Evolutionary conservation across 92 coral and sea anemone genomes (phyloP).

Genomic region (Montipora capitata): DNA sequence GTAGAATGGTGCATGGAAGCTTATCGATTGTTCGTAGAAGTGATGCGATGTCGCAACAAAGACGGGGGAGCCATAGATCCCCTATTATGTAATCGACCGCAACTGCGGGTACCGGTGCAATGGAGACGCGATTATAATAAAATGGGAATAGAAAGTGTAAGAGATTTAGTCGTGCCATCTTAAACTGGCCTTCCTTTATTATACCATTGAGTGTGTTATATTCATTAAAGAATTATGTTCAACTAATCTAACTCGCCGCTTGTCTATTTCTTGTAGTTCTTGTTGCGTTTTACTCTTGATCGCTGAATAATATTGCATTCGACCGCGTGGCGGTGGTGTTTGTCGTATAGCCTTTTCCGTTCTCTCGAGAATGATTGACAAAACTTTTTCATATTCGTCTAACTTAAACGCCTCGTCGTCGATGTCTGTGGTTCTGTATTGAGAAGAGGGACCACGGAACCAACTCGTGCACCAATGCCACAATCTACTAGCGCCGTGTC

Average conservation of each 20-base stretch:
- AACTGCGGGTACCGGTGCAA: background rate
- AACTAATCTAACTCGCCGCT: background rate
- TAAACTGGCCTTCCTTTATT: background rate
- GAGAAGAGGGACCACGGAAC: background rate
- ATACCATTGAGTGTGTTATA: background rate
- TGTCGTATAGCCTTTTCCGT: background rate
- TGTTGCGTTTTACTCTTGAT: background rate
- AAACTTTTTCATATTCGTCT: no score
- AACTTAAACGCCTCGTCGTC: background rate
- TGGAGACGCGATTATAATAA: background rate
- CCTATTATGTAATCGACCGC: background rate
- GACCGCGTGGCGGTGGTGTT: background rate
- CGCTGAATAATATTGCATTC: background rate
- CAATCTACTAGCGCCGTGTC: background rate
- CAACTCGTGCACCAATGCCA: constrained; percentile 8
- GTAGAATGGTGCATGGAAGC: constrained; percentile 8
- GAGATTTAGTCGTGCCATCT: background rate
- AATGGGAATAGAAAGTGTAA: background rate
- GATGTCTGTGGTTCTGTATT: background rate
- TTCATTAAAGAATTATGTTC: background rate
- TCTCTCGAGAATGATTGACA: background rate
- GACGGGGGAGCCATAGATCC: background rate
- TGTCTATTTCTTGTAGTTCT: background rate
- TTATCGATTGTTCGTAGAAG: background rate
- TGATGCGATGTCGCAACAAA: background rate